phyloP scores from a whole-genome alignment of 2,888 invertebrate genomes.

The Euproctis similis region DNA sequence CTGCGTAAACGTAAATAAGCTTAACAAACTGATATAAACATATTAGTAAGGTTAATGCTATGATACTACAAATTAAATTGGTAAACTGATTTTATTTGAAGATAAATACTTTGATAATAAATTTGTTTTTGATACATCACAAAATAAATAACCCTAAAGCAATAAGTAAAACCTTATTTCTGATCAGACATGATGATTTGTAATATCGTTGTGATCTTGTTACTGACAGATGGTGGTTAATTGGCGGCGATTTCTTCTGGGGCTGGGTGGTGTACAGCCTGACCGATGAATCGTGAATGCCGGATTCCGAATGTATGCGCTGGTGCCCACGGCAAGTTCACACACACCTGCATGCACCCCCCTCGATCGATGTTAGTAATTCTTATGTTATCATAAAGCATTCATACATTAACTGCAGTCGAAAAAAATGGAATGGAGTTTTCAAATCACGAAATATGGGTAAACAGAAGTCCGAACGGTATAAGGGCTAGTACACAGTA shows the following conservation, averaged over 20 bases:
- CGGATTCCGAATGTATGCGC: constrained; percentile 86
- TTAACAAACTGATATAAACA: neutral
- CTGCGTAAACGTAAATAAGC: constrained; percentile 14
- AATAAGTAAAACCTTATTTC: constrained; percentile 15
- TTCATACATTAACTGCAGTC: neutral
- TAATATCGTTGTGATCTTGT: constrained; percentile 27
- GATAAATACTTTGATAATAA: constrained; percentile 16
- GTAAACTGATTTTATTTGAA: constrained; percentile 18
- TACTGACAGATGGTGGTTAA: constrained; percentile 36
- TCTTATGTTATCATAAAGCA: too few species aligned
- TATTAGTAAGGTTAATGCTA: neutral
- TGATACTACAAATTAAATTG: constrained; percentile 7
- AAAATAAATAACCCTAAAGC: constrained; percentile 19
- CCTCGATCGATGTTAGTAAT: constrained; percentile 31
- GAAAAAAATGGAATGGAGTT: neutral
- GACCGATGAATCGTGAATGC: constrained; percentile 82
- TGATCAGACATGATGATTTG: constrained; percentile 19
- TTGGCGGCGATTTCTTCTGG: constrained; percentile 56
- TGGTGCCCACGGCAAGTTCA: constrained; percentile 78
- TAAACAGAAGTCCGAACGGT: too few species aligned
- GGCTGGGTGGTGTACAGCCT: constrained; percentile 52
- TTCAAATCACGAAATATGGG: too few species aligned
- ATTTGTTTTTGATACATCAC: constrained; percentile 19
- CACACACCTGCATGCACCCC: constrained; percentile 62
- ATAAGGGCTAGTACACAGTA: too few species aligned